Base-by-base conservation (phyloP, 2,888 invertebrate species). In the Gymnosoma rotundatum region DNA sequence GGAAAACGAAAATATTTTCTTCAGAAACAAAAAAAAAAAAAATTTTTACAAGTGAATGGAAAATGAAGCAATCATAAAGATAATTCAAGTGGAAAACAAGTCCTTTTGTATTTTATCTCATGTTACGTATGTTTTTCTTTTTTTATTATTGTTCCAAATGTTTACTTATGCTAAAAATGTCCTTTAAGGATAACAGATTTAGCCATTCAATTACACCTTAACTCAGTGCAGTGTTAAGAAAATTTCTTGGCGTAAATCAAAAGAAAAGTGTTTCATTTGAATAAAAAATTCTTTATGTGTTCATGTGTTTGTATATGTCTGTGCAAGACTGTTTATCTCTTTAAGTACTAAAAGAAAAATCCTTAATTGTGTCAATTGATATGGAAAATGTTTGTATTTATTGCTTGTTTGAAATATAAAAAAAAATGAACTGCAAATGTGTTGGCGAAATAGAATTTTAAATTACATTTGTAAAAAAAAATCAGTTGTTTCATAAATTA, bases 31-130 rank as follows among this genome's bases (percentile, higher is more conserved):
- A 42, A 42, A 42, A 42, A 12, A 16, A 32, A 25, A 75, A 16
- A 58, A 50, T 61, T 61, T 56, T 16, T 52, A 63, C 32, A 58
- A 70, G 69, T 66, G 78, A 48, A 78, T 58, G 64, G 69, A 64
- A 82, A 82, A 83, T 83, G 78, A 85, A 88, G 87, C 88, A 88
- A 88, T 88, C 88, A 88, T 87, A 88, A 87, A 86, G 87, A 88
- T 86, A 88, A 88, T 86, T 88, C 87, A 86, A 88, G 89, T 88
- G 88, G 88, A 89, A 89, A 89, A 89, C 89, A 88, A 88, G 88
- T 89, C 87, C 86, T 88, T 88, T 88, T 87, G 75, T 64, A 78
- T 63, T n/a, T 42, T 32, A 48, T 54, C 45, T 38, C 36, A 56
- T 75, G 38, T 81, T 74, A 67, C 18, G 63, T 75, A 50, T 75